Conservation (phyloP, 2,888 invertebrate species). For the Thymelicus sylvestris region DNA sequence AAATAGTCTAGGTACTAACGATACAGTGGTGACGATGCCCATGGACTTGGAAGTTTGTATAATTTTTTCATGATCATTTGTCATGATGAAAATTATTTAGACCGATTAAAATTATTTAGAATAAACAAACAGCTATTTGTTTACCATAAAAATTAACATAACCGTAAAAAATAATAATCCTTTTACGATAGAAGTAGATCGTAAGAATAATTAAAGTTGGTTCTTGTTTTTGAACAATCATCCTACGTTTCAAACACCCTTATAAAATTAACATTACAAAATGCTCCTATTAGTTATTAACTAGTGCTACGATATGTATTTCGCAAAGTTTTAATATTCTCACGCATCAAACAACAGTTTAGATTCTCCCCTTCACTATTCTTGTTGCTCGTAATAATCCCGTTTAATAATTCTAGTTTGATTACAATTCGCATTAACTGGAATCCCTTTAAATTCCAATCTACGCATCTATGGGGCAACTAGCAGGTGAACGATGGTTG, state of each 20-base stretch:
- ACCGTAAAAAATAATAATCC: too few relatives aligned
- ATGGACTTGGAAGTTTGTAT: too few relatives aligned
- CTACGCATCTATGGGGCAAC: slow-evolving; percentile 52
- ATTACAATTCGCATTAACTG: slow-evolving; percentile 45
- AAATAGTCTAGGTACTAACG: too few relatives aligned
- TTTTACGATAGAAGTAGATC: too few relatives aligned
- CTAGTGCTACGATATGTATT: slow-evolving; percentile 14
- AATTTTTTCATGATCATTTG: too few relatives aligned
- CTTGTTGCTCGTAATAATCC: slow-evolving; percentile 41
- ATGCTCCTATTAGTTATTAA: neutral
- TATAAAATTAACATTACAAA: slow-evolving; percentile 4
- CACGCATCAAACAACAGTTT: slow-evolving; percentile 46
- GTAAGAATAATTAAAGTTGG: too few relatives aligned
- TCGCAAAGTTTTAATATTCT: slow-evolving; percentile 39
- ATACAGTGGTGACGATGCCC: too few relatives aligned
- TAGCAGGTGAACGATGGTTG: slow-evolving; percentile 59
- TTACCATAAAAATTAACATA: too few relatives aligned
- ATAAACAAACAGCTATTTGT: too few relatives aligned
- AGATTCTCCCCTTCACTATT: slow-evolving; percentile 45
- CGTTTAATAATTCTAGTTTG: slow-evolving; percentile 50
- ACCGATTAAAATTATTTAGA: too few relatives aligned
- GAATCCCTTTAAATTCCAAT: slow-evolving; percentile 46
- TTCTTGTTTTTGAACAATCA: neutral
- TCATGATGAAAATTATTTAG: too few relatives aligned
- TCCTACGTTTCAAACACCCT: neutral